Percentiles rank a stretch among this genome's conserved stretches.
These are phyloP conservation scores for Rhinopithecus roxellana DNA, from an alignment of 2,113 vertebrate species.

Conservation along the genomic window DNA sequence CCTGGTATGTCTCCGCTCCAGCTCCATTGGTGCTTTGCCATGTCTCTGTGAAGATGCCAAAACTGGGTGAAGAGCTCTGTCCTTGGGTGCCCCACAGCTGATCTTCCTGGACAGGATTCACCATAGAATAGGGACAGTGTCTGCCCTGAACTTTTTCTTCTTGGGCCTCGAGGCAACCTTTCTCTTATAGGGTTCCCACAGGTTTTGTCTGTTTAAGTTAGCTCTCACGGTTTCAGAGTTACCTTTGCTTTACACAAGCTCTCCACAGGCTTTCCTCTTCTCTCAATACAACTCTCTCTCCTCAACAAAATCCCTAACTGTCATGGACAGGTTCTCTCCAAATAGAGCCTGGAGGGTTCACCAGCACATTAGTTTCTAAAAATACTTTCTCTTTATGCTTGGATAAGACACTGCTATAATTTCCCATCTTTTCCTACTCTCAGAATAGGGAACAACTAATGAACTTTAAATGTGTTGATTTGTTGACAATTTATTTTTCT, in stretches of 20 bases:
- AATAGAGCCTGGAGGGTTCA: background rate
- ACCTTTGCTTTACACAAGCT: background rate
- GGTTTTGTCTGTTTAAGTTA: background rate
- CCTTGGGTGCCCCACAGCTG: background rate
- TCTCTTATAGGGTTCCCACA: background rate
- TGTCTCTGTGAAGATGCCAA: background rate
- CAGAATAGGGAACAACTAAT: background rate
- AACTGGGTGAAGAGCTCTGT: fast-evolving
- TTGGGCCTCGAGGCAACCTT: background rate
- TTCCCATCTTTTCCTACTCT: background rate
- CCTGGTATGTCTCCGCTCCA: background rate
- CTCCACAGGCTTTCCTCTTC: background rate
- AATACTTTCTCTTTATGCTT: background rate
- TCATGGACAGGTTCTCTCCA: background rate
- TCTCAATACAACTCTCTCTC: background rate
- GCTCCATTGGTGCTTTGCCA: background rate
- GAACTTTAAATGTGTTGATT: background rate
- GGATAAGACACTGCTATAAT: background rate
- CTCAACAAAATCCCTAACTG: background rate
- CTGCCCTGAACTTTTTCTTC: background rate
- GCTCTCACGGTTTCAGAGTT: background rate
- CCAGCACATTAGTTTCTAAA: background rate
- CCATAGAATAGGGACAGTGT: background rate
- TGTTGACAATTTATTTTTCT: constrained; percentile 27
- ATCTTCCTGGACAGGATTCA: background rate